Base-by-base conservation (phyloP, 2,797 vertebrate genomes). In the Onychomys arenicola region DNA sequence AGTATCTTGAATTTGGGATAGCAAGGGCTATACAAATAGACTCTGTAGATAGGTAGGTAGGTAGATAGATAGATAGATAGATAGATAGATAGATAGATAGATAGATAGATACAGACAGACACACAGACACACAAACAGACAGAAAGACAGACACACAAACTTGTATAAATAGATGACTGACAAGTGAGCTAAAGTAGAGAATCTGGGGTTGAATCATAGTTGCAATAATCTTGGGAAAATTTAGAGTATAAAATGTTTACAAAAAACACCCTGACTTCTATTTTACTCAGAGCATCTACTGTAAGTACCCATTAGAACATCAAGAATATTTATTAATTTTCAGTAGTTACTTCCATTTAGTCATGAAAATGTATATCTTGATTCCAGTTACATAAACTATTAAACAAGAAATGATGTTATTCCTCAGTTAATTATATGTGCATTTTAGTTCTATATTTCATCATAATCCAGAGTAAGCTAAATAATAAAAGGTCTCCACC, bases 301-400 rank as follows among this genome's bases (percentile, higher is more conserved):
- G 63, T 29, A 7, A 43, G n/a, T 65, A 32, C 8, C n/a, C 5
- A 12, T 55, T 89, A 32, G 7, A 57, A 82, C 5, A n/a, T 67
- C 43, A 86, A 32, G 17, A 95, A 82, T 46, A 78, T n/a, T 67
- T 46, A 78, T n/a, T 67, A 40, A 71, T 69, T 21, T 89, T 40
- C 63, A 67, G 69, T 78, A 65, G 5, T 40, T 89, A 6, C 52
- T 92, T 93, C 27, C 13, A 83, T 87, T 71, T 84, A 81, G 2
- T 81, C 37, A 94, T 91, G 69, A 85, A 88, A 82, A 59, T 67
- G 43, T 92, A 40, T 12, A 84, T 90, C 34, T 87, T 84, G 37
- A 87, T 37, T 6, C 7, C 59, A 93, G 27, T 91, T 75, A 29
- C 25, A 46, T 34, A 95, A 85, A 61, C 34, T 85, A 32, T 46